Evolutionary conservation across 2,888 invertebrate genomes (phyloP), one percentile per base, ranked within the genome.

Genomic region (Pegoplata infirma): DNA sequence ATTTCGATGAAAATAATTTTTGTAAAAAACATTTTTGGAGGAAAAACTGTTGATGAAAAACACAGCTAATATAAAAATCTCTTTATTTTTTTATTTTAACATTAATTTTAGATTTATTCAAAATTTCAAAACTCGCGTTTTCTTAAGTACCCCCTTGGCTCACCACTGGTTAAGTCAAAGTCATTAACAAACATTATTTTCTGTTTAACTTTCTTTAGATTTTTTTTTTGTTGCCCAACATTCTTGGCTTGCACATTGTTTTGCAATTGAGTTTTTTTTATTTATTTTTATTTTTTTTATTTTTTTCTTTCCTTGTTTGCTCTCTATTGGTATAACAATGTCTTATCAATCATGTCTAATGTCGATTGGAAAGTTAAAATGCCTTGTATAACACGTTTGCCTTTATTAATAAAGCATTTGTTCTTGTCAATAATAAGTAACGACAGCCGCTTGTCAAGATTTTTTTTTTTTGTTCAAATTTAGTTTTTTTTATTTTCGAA

Each of bases 401-500:
- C 77, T 80, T 78, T 78, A 81, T 81, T 81, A 81, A 80, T 81
- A 81, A 78, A 58, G 61, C 74, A 80, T 81, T 81, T 80, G 75
- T 76, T 76, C 76, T 80, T 80, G 76, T 73, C 74, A 80, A 79
- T 79, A 80, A 81, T 61, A 76, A 75, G 74, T 47, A 74, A 72
- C 61, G 81, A 77, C 81, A 80, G 76, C 68, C 74, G 78, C 76
- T 75, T 81, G 80, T 79, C 76, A 79, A 55, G 56, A 59, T 72
- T 74, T 77, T 21, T 66, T 56, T 61, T 32, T 40, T 3, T 10
- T 69, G 10, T 59, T 69, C 32, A 21, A n/a, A n/a, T n/a, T n/a
- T n/a, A n/a, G n/a, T 53, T 59, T 55, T 66, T 66, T 58, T 69
- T 44, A n/a, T 58, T 56, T 36, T 61, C 40, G 8, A 8, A 19